Base-by-base conservation (phyloP, 1,140 invertebrate species). In the Lethrus apterus region DNA sequence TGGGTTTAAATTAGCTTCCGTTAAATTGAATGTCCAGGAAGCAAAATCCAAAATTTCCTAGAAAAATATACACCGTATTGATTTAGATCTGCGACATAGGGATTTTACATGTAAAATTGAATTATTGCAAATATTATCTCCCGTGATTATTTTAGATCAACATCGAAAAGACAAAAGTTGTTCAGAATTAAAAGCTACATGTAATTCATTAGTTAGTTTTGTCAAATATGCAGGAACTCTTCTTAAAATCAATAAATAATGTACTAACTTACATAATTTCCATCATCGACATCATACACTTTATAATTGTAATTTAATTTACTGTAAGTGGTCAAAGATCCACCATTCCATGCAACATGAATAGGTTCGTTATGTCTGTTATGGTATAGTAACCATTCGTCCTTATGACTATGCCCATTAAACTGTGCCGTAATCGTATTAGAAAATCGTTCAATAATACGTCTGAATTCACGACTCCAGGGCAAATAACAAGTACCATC, bases 261-360 rank as follows among this genome's bases (percentile, higher is more conserved):
- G n/a, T n/a, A n/a, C n/a, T n/a, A n/a, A n/a, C n/a, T n/a, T n/a
- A n/a, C n/a, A n/a, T n/a, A n/a, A n/a, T 70, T 75, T 1, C 52
- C 64, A 0, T 67, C 61, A 56, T 89, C 78, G 1, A 89, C 68
- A 2, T 72, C 69, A 54, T 84, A 89, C 3, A 90, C 73, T 55
- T 83, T 77, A 58, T 89, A 93, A 42, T 87, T 89, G 8, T 87
- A 79, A 70, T 93, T 93, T 44, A 86, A 74, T 46, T 78, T 58
- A 0, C 66, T 56, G 40, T 69, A 83, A 1, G 77, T 57, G 2
- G 86, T 89, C 2, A 84, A 64, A 55, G 82, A 83, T 10, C 86
- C 87, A 1, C 77, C 81, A 41, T 89, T 83, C 75, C 84, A 91
- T 3, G 82, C 80, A 2, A 92, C 71, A 43, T 72, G 77, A 0